Evolutionary conservation across 2,888 invertebrate genomes (phyloP).

Genomic region (Plagiodera versicolora): DNA sequence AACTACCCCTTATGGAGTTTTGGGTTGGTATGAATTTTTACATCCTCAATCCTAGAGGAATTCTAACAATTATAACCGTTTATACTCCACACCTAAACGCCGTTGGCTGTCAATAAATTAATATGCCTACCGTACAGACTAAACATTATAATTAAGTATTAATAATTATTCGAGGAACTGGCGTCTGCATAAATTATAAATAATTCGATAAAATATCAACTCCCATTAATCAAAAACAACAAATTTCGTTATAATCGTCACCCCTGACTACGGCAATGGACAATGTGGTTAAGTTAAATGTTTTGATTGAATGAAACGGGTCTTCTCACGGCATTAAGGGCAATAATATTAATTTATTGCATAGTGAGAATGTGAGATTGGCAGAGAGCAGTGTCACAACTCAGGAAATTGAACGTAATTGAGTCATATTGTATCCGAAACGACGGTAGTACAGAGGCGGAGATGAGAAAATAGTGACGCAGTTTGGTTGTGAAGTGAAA

Average conservation of each 20-base stretch:
- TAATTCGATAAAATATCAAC: neutral
- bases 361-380: constrained; percentile 29
- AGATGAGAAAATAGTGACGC: neutral
- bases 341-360: constrained; percentile 29
- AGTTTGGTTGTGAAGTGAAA: no score
- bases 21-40: no score
- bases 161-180: neutral
- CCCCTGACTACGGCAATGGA: neutral
- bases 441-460: constrained; percentile 8
- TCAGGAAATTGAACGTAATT: constrained; percentile 34
- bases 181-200: neutral
- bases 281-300: constrained; percentile 14
- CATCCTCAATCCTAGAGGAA: no score
- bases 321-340: constrained; percentile 26
- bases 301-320: constrained; percentile 24
- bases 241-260: neutral
- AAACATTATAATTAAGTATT: constrained; percentile 11
- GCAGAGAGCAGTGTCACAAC: constrained; percentile 32
- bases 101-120: constrained; percentile 5
- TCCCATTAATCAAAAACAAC: neutral
- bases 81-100: constrained; percentile 5
- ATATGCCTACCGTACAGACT: constrained; percentile 1
- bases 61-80: neutral
- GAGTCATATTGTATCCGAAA: constrained; percentile 12
- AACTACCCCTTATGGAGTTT: no score